phyloP scores from a whole-genome alignment of 2,888 invertebrate genomes.

The Alitta virens region DNA sequence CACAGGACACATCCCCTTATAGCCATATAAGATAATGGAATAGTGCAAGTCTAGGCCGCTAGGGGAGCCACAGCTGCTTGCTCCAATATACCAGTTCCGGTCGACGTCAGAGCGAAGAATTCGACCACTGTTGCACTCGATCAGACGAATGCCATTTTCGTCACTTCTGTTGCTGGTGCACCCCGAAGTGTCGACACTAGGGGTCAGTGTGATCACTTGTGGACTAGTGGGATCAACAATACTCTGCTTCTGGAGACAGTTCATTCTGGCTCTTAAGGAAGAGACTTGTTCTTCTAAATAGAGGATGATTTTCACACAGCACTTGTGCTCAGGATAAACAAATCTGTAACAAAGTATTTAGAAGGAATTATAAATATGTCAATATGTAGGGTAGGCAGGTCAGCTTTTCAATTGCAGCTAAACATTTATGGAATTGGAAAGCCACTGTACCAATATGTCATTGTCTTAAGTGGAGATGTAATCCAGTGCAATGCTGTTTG shows the following conservation, averaged over 20 bases:
- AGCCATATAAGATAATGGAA: constrained; percentile 23
- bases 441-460: too few relatives aligned
- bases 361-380: too few relatives aligned
- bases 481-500: too few relatives aligned
- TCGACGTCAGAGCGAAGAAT: constrained; percentile 22
- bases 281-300: constrained; percentile 27
- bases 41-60: constrained; percentile 24
- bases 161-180: constrained; percentile 18
- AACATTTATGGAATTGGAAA: too few relatives aligned
- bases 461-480: too few relatives aligned
- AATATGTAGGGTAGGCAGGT: too few relatives aligned
- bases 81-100: constrained; percentile 27
- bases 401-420: too few relatives aligned
- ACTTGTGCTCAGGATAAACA: constrained; percentile 21
- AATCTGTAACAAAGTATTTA: constrained; percentile 20
- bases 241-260: constrained; percentile 25
- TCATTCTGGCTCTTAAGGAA: constrained; percentile 25
- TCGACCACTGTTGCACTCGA: constrained; percentile 25
- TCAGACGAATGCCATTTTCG: constrained; percentile 7
- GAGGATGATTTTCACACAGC: constrained; percentile 28
- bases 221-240: constrained; percentile 24
- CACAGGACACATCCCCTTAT: constrained; percentile 19
- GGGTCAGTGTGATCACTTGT: constrained; percentile 28
- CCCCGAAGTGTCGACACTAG: constrained; percentile 18
- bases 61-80: constrained; percentile 27